phyloP scores from a whole-genome alignment of 2,113 vertebrate genomes.

The Mohoua ochrocephala region DNA sequence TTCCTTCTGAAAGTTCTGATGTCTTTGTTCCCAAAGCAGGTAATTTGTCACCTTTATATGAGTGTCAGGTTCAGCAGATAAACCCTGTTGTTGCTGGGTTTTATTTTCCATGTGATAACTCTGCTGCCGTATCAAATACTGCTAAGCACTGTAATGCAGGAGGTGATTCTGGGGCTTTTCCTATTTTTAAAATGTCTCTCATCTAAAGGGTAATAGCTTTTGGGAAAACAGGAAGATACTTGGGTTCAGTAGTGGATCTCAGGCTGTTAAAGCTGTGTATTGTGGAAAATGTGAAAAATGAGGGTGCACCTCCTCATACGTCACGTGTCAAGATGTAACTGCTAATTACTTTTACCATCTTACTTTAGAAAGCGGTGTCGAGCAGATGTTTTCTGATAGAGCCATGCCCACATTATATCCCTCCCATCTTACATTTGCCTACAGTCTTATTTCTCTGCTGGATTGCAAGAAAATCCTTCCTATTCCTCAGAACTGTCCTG shows the following conservation, averaged over 20 bases:
- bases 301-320: not conserved
- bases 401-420: not conserved
- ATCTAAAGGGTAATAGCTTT: not conserved
- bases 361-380: not conserved
- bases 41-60: constrained; percentile 46
- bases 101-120: constrained; percentile 74
- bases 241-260: not conserved
- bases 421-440: not conserved
- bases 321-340: not conserved
- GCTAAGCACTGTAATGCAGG: not conserved
- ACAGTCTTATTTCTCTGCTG: not conserved
- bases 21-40: constrained; percentile 7
- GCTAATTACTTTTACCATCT: not conserved
- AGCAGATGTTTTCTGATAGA: not conserved
- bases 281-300: not conserved
- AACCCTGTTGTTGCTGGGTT: constrained; percentile 57
- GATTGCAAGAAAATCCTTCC: not conserved
- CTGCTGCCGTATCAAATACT: constrained; percentile 34
- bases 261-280: not conserved
- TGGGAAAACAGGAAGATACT: not conserved
- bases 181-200: not conserved
- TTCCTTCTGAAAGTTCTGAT: not conserved
- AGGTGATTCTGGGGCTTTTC: not conserved
- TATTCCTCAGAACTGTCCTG: not conserved
- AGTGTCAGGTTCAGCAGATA: constrained; percentile 55